Conservation (phyloP, 2,113 vertebrate genomes). For the Scartelaos histophorus region DNA sequence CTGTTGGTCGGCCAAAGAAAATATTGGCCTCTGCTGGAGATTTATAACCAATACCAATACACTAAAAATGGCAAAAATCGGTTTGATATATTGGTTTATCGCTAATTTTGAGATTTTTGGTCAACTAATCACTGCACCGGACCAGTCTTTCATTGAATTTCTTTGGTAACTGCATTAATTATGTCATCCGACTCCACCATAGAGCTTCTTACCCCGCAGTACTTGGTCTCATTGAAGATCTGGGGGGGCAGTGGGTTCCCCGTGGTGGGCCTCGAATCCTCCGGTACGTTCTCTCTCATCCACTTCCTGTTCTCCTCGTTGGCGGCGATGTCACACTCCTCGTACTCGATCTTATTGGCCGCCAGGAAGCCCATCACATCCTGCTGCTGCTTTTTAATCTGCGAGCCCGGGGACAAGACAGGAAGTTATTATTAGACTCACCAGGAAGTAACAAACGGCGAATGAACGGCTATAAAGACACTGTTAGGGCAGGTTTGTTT, state of each 20-base stretch:
- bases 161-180: no score
- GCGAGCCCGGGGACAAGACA: constrained; percentile 27
- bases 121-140: no score
- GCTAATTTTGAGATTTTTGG: no score
- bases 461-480: constrained; percentile 26
- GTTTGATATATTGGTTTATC: no score
- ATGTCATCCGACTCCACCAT: not conserved
- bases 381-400: constrained; percentile 99
- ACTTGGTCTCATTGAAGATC: constrained; percentile 91
- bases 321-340: constrained; percentile 94
- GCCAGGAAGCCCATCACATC: constrained; percentile 91
- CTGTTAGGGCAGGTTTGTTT: not conserved
- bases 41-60: no score
- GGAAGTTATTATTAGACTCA: constrained; percentile 53
- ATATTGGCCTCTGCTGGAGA: no score
- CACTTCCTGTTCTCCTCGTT: constrained; percentile 92
- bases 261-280: constrained; percentile 82
- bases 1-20: no score
- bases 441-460: constrained; percentile 30
- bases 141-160: no score
- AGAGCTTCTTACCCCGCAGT: constrained; percentile 88
- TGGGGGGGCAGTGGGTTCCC: constrained; percentile 93
- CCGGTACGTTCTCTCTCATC: constrained; percentile 96
- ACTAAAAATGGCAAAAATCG: no score
- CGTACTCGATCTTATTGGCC: constrained; percentile 92